Evolutionary conservation across 2,797 vertebrate species (phyloP), one percentile per base, ranked within the genome.

Genomic region (Syngnathus rostellatus): DNA sequence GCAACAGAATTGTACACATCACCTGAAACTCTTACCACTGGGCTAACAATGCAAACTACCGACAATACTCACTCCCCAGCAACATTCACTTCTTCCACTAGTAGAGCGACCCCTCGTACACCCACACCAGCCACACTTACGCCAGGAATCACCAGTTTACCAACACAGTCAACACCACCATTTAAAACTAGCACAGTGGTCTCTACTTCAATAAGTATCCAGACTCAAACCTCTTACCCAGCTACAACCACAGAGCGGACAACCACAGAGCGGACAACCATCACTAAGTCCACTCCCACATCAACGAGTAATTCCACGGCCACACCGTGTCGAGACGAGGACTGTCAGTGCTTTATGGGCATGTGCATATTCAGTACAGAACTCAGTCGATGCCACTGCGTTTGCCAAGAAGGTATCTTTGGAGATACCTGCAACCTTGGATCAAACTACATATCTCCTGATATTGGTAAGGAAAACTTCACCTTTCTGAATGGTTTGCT

Each of bases 391-490:
- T 90, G 86, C 68, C 55, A 70, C 5, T 86, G 82, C 63, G 0
- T 51, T 0, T 91, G 88, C 68, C 38, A 31, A 12, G 8, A 46
- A 0, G n/a, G 17, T 41, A 58, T 62, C 0, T 80, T 38, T 77
- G 88, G 89, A 57, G 48, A 79, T 1, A 0, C 0, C 0, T 91
- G 89, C 55, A 3, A 37, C 8, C 74, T 53, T 60, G 82, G 77
- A 70, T 0, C 0, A 0, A 80, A 83, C 62, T 6, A 64, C 1
- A 71, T 31, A 2, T 0, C 60, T 19, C 45, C 71, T 57, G 8
- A 6, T 25, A 25, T 86, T n/a, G 76, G 89, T 90, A 55, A 87
- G 82, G 1, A 37, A 70, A 38, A 59, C 58, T 16, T 1, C 16
- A 9, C 19, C 3, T 38, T 50, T 48, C 23, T 55, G 1, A 62